A percentile compares a stretch with the other conserved stretches of the same genome.
These are phyloP conservation scores for Vanessa tameamea DNA, from an alignment of 1,140 invertebrate genomes.

Conservation along the genomic window DNA sequence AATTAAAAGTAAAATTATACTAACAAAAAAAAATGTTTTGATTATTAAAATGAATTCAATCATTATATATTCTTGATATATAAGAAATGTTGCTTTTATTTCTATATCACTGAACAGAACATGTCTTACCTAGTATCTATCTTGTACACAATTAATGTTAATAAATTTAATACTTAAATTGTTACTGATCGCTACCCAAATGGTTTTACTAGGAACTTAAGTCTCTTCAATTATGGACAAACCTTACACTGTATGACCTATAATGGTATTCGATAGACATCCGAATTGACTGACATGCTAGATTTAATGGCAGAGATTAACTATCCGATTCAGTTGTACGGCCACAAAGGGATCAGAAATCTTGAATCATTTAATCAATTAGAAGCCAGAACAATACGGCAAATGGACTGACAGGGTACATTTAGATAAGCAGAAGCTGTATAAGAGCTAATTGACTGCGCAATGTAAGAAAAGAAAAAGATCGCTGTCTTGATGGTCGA, in stretches of 20 bases:
- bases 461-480: conserved; percentile 22
- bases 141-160: too few relatives aligned
- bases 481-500: conserved; percentile 22
- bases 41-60: too few relatives aligned
- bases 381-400: conserved; percentile 31
- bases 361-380: conserved; percentile 42
- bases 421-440: conserved; percentile 19
- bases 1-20: too few relatives aligned
- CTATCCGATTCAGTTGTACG: conserved; percentile 21
- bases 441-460: conserved; percentile 21
- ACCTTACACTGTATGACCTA: background rate
- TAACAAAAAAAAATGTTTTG: too few relatives aligned
- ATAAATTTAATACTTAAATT: too few relatives aligned
- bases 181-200: too few relatives aligned
- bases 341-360: conserved; percentile 31
- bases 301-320: conserved; percentile 28
- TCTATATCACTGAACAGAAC: too few relatives aligned
- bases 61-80: too few relatives aligned
- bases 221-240: conserved; percentile 19
- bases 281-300: conserved; percentile 19
- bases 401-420: conserved; percentile 17
- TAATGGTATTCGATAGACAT: conserved; percentile 14
- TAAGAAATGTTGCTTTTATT: too few relatives aligned
- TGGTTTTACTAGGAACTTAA: background rate
- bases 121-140: too few relatives aligned